These are phyloP conservation scores for Cacoxenus indagator DNA, from an alignment of 2,888 invertebrate genomes.

Conservation along the genomic window DNA sequence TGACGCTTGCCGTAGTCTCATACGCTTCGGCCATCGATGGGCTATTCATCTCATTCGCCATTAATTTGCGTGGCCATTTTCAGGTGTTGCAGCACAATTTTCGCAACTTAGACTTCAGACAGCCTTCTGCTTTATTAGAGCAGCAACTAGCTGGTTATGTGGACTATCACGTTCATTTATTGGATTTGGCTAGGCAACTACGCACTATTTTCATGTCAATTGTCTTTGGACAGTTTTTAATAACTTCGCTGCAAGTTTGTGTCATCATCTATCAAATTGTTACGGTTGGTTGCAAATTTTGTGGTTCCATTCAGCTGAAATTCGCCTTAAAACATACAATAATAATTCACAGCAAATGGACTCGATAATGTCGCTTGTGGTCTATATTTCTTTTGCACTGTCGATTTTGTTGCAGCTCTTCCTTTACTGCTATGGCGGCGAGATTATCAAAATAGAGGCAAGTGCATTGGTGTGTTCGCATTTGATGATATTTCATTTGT, in stretches of 20 bases:
- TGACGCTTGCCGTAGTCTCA: slow-evolving; percentile 53
- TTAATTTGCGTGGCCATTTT: slow-evolving; percentile 63
- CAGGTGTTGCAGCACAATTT: slow-evolving; percentile 54
- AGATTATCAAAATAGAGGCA: slow-evolving; percentile 65
- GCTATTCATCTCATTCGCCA: slow-evolving; percentile 62
- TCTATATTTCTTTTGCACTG: slow-evolving; percentile 56
- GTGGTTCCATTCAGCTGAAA: too few relatives aligned
- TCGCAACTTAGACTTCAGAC: slow-evolving; percentile 33
- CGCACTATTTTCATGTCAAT: slow-evolving; percentile 59
- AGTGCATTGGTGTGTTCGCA: not conserved
- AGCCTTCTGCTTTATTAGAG: slow-evolving; percentile 30
- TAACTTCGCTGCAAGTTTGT: slow-evolving; percentile 67
- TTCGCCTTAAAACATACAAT: too few relatives aligned
- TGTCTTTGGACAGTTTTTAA: slow-evolving; percentile 66
- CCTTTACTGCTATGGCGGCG: slow-evolving; percentile 68
- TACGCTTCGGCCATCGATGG: slow-evolving; percentile 64
- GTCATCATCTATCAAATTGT: slow-evolving; percentile 67
- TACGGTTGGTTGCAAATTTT: slow-evolving; percentile 44
- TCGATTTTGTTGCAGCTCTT: slow-evolving; percentile 65
- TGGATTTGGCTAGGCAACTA: slow-evolving; percentile 50
- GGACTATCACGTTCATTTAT: slow-evolving; percentile 54
- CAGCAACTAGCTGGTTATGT: slow-evolving; percentile 44
- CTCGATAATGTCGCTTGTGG: slow-evolving; percentile 50
- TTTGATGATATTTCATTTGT: not conserved
- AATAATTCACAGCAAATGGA: slow-evolving; percentile 54